phyloP scores from a whole-genome alignment of 2,888 invertebrate species.

The Ephialtes manifestator region DNA sequence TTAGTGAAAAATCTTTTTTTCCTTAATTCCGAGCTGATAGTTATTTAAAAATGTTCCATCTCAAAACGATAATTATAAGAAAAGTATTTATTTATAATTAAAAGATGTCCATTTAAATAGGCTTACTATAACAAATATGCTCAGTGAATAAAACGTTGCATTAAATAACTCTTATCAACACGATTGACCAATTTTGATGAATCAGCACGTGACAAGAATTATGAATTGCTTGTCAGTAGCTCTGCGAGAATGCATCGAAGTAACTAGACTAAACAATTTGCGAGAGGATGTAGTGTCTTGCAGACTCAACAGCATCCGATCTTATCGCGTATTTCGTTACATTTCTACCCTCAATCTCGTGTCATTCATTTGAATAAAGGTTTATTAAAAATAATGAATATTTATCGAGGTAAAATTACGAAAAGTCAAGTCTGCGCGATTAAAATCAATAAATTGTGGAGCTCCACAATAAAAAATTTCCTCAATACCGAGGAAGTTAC shows the following conservation, averaged over 20 bases:
- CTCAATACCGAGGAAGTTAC: conserved; percentile 4
- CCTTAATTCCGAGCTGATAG: no score
- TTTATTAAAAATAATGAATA: neutral
- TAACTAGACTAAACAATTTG: conserved; percentile 49
- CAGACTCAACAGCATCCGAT: conserved; percentile 39
- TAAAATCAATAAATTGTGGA: neutral
- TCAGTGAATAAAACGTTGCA: conserved; percentile 3
- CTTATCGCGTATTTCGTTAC: conserved; percentile 47
- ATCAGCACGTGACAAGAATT: conserved; percentile 8
- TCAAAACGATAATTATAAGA: no score
- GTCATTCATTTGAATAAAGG: neutral
- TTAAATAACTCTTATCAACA: neutral
- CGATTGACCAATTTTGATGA: neutral
- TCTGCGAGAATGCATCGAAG: conserved; percentile 13
- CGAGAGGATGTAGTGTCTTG: conserved; percentile 13
- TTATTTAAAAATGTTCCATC: no score
- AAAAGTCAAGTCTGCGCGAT: neutral
- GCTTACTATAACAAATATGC: neutral
- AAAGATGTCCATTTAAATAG: neutral
- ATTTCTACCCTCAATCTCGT: conserved; percentile 1
- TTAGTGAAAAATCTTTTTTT: no score
- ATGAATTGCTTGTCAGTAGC: conserved; percentile 2
- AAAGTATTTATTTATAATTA: neutral
- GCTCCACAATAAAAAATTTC: neutral
- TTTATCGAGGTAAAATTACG: neutral